Conservation (phyloP, 2,888 invertebrate genomes). For the Drosophila greeni region DNA sequence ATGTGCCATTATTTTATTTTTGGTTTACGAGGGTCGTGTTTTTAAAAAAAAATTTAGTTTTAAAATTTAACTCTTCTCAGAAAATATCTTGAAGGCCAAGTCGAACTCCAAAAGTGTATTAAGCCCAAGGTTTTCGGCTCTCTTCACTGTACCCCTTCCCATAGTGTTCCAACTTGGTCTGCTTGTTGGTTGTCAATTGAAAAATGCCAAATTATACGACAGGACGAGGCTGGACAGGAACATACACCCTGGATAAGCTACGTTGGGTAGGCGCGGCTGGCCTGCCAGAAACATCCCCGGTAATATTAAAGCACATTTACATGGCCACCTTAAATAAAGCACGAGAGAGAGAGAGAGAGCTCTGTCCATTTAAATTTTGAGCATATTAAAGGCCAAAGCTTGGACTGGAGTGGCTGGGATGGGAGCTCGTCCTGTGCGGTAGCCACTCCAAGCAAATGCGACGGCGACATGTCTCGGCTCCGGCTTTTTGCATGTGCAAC, state of each 20-base stretch:
- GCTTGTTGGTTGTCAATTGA: conserved; percentile 47
- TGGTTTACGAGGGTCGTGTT: too few species aligned
- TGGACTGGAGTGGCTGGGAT: not conserved
- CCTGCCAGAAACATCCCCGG: conserved; percentile 43
- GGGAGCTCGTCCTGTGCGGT: conserved; percentile 22
- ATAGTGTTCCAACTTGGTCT: conserved; percentile 2
- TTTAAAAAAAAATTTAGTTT: not conserved
- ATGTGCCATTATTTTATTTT: too few species aligned
- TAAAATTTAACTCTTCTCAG: too few species aligned
- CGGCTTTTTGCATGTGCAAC: conserved; percentile 46
- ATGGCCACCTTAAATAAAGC: conserved; percentile 6
- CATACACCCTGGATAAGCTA: conserved; percentile 22
- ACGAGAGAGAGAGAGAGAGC: conserved; percentile 29
- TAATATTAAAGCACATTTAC: conserved; percentile 56
- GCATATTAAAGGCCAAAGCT: conserved; percentile 59
- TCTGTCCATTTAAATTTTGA: conserved; percentile 64
- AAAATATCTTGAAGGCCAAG: not conserved
- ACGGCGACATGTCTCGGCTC: conserved; percentile 62
- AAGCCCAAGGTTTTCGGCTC: conserved; percentile 9
- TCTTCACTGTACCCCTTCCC: not conserved
- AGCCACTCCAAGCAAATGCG: conserved; percentile 62
- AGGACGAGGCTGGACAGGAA: conserved; percentile 8
- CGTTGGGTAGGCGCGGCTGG: conserved; percentile 27
- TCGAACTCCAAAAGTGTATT: not conserved
- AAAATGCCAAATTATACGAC: conserved; percentile 55